These are phyloP conservation scores for Epinotia bilunana DNA, from an alignment of 2,888 invertebrate species.

Conservation along the genomic window DNA sequence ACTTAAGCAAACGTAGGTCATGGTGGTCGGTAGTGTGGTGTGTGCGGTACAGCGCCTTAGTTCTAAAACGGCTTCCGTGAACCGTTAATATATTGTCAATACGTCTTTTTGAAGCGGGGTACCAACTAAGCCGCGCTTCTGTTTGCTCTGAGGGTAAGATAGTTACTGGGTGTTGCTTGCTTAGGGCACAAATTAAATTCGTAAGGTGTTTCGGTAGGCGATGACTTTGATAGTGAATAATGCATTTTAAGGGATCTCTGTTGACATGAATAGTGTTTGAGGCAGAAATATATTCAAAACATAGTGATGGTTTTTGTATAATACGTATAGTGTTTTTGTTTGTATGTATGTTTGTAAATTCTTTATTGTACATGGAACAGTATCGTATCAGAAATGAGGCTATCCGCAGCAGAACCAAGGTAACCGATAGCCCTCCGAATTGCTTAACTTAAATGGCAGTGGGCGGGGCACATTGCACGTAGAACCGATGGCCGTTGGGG, in stretches of 20 bases:
- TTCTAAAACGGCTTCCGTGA: neutral
- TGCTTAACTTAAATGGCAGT: too few relatives aligned
- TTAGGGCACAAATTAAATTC: slow-evolving; percentile 40
- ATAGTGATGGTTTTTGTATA: neutral
- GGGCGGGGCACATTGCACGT: too few relatives aligned
- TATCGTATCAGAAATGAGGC: too few relatives aligned
- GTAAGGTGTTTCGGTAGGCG: slow-evolving; percentile 20
- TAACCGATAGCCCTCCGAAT: too few relatives aligned
- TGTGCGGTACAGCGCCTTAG: slow-evolving; percentile 42
- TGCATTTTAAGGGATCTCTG: neutral
- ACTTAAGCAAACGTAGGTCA: slow-evolving; percentile 10
- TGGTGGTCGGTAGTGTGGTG: slow-evolving; percentile 12
- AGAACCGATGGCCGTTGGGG: too few relatives aligned
- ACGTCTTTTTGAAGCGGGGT: neutral
- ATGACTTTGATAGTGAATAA: slow-evolving; percentile 21
- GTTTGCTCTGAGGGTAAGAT: slow-evolving; percentile 50
- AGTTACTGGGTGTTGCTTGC: slow-evolving; percentile 46
- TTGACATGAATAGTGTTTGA: neutral
- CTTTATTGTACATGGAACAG: too few relatives aligned
- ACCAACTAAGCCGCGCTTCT: slow-evolving; percentile 23
- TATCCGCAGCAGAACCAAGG: too few relatives aligned
- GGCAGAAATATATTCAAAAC: neutral
- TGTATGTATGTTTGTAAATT: too few relatives aligned
- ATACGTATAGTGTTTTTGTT: too few relatives aligned
- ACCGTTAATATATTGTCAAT: neutral